These are phyloP conservation scores for Bradypodion pumilum DNA, from an alignment of 2,797 vertebrate genomes.

Conservation along the genomic window DNA sequence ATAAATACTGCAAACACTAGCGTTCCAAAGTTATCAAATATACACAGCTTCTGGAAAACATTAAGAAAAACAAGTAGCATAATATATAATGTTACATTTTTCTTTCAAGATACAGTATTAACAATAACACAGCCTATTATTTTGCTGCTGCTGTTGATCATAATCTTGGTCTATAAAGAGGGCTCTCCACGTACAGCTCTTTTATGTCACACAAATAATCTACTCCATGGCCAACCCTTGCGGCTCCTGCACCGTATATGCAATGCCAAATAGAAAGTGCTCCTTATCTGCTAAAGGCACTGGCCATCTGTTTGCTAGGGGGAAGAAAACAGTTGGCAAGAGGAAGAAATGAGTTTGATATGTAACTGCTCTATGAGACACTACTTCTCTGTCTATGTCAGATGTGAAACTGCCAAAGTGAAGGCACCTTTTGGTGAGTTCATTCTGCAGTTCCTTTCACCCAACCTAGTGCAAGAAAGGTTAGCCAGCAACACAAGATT, in stretches of 20 bases:
- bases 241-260: not conserved
- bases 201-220: not conserved
- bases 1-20: slow-evolving; percentile 95
- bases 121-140: not conserved
- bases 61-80: slow-evolving; percentile 24
- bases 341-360: not conserved
- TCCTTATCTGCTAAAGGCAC: not conserved
- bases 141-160: slow-evolving; percentile 4
- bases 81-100: not conserved
- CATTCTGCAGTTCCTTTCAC: too few species aligned
- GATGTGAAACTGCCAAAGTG: too few species aligned
- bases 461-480: too few species aligned
- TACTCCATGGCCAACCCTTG: not conserved
- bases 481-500: too few species aligned
- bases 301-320: not conserved
- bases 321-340: not conserved
- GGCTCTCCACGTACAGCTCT: not conserved
- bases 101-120: slow-evolving; percentile 17
- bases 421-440: too few species aligned
- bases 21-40: slow-evolving; percentile 96
- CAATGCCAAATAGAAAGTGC: not conserved
- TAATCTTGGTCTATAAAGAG: not conserved
- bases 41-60: slow-evolving; percentile 87
- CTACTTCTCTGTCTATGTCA: too few species aligned
- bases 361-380: too few species aligned